phyloP scores from a whole-genome alignment of 2,113 vertebrate species.

The Ibidorhyncha struthersii region DNA sequence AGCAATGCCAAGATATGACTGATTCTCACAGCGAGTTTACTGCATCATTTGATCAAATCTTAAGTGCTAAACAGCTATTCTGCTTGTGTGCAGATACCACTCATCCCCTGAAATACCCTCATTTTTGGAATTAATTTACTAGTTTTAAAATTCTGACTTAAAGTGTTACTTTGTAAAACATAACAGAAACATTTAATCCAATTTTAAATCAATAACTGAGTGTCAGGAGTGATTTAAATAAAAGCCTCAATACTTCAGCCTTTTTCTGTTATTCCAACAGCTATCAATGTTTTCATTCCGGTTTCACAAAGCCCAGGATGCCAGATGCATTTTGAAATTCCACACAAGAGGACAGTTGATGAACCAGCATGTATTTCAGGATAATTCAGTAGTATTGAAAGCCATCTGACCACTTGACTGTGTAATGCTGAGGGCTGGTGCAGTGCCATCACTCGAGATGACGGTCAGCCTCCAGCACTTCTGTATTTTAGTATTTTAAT shows the following conservation, averaged over 20 bases:
- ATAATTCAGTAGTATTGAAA: background rate
- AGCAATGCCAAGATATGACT: background rate
- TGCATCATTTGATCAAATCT: background rate
- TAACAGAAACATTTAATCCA: background rate
- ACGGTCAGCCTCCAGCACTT: background rate
- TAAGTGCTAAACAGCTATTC: background rate
- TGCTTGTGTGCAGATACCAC: background rate
- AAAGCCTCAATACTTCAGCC: background rate
- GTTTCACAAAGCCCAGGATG: background rate
- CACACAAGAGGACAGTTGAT: background rate
- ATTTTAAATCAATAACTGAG: background rate
- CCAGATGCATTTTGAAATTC: background rate
- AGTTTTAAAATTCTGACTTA: background rate
- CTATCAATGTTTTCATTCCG: fast-evolving
- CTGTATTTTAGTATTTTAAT: background rate
- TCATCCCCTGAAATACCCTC: background rate
- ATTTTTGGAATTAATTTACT: background rate
- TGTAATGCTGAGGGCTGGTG: background rate
- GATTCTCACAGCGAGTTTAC: background rate
- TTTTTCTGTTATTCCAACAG: background rate
- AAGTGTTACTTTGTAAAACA: background rate
- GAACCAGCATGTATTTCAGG: background rate
- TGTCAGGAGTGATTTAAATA: background rate
- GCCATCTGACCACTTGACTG: background rate
- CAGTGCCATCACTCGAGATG: background rate